Evolutionary conservation across 2,888 invertebrate species (phyloP).

Genomic region (Tenthredo scrophulariae): DNA sequence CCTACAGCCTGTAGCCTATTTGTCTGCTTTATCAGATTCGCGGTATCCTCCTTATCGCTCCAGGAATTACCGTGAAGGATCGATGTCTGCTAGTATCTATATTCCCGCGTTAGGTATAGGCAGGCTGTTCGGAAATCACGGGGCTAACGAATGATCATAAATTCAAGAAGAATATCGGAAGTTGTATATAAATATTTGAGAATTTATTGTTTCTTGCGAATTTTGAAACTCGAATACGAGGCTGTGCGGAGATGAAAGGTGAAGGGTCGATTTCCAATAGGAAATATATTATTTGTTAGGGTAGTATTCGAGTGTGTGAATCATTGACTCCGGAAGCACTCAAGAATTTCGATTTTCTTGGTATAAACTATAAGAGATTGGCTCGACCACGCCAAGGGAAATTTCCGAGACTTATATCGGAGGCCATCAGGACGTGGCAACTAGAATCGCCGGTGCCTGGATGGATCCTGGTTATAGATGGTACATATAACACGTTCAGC

Average conservation of each 20-base stretch:
- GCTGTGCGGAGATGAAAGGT: not conserved
- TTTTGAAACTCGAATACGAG: not conserved
- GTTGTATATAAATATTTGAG: not conserved
- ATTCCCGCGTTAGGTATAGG: slow-evolving; percentile 39
- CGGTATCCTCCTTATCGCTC: slow-evolving; percentile 52
- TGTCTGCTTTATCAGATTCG: slow-evolving; percentile 50
- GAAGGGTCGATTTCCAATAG: not conserved
- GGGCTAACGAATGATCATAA: not conserved
- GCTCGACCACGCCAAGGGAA: slow-evolving; percentile 24
- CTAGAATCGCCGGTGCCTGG: slow-evolving; percentile 20
- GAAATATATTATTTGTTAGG: not conserved
- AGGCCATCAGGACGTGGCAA: slow-evolving; percentile 32
- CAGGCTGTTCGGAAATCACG: slow-evolving; percentile 20
- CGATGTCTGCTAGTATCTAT: not conserved
- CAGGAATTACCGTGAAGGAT: slow-evolving; percentile 22
- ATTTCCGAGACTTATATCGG: slow-evolving; percentile 22
- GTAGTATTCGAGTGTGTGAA: not conserved
- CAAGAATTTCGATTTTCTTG: not conserved
- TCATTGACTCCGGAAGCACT: not conserved
- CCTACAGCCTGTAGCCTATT: slow-evolving; percentile 45
- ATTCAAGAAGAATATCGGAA: not conserved
- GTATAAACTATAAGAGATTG: slow-evolving; percentile 20
- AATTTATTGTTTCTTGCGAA: not conserved
- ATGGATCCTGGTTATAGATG: slow-evolving; percentile 27
- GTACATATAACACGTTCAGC: slow-evolving; percentile 12